Base-by-base conservation (phyloP, 2,797 vertebrate species). In the Dallia pectoralis region DNA sequence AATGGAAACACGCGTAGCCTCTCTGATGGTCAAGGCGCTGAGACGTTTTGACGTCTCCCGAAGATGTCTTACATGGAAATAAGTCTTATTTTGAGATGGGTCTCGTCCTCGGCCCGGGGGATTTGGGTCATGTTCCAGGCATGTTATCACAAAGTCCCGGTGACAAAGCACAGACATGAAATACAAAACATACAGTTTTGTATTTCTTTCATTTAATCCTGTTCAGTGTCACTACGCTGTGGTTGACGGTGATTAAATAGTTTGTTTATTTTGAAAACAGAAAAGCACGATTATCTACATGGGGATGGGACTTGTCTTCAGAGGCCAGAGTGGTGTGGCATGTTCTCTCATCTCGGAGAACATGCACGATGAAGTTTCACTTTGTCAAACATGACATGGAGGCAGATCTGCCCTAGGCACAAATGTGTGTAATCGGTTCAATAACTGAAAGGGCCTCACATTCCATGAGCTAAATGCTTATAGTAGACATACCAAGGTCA, bases 11-110 rank as follows among this genome's bases (percentile, higher is more conserved):
- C 63, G 70, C 87, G 85, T 82, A 73, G 29, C 7, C 74, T 79
- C 70, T 84, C 64, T 84, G 82, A 82, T 68, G 71, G 75, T 85
- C 85, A 91, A n/a, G 84, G 86, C 88, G 81, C 78, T 44, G 74
- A 73, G 16, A 44, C 44, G 72, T 65, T 1, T 25, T n/a, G 81
- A 73, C n/a, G 76, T 69, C 51, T 27, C 85, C 79, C 80, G 67
- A 22, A 75, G 69, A 78, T 82, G 77, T 85, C 85, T 82, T 81
- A 83, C 71, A 75, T 81, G 76, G 77, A 87, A 80, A 81, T 47
- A 32, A 77, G 56, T 53, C 48, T 70, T 27, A 22, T 73, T 61
- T 72, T 56, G 75, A 63, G 11, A 25, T n/a, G 75, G 59, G 30
- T 72, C 36, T 81, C 73, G 27, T 83, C 69, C 77, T 80, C 70